Evolutionary conservation across 2,888 invertebrate genomes (phyloP), one percentile per base, ranked within the genome.

Genomic region (Nasonovia ribisnigri): DNA sequence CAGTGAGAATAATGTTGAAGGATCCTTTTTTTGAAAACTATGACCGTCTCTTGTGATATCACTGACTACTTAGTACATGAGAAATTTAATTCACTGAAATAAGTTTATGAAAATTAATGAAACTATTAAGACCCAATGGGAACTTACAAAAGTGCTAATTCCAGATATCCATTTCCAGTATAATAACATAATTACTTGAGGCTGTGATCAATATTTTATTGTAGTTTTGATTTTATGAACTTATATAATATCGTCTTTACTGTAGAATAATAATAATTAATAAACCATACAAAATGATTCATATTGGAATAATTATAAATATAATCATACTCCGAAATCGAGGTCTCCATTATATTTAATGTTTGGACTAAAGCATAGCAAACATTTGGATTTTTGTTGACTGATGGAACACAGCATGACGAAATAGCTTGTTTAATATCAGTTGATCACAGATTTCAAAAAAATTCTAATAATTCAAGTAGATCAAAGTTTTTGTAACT

Each of bases 371-470:
- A 77, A 57, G 84, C n/a, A 51, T 54, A 84, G 8, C 16, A 16
- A 24, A 89, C n/a, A 88, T 93, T 93, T 46, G 54, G 89, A 89
- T 93, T 90, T 90, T 84, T 42, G 4, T 84, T 26, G n/a, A 92
- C 2, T 92, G 51, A 92, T 51, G 29, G 51, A 88, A 29, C 16
- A 88, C 77, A 36, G 77, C 77, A 88, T 51, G 29, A 92, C 43
- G 24, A 77, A 88, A 92, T 84, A 90, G 13, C 42, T 48, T 48
- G 42, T 86, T 57, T 6, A 86, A 54, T 20, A 57, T 93, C 54
- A 42, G 90, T 77, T 84, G 48, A 84, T 86, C 88, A 90, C 90
- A 90, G 36, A 90, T 90, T 84, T 93, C 16, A 26, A 20, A 86
- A 93, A 48, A 29, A 43, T n/a, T 84, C 36, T 84, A 46, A 84